Percentiles rank a stretch among this genome's conserved stretches.
Conservation (phyloP, 2,113 vertebrate genomes). For the Clinocottus analis region DNA sequence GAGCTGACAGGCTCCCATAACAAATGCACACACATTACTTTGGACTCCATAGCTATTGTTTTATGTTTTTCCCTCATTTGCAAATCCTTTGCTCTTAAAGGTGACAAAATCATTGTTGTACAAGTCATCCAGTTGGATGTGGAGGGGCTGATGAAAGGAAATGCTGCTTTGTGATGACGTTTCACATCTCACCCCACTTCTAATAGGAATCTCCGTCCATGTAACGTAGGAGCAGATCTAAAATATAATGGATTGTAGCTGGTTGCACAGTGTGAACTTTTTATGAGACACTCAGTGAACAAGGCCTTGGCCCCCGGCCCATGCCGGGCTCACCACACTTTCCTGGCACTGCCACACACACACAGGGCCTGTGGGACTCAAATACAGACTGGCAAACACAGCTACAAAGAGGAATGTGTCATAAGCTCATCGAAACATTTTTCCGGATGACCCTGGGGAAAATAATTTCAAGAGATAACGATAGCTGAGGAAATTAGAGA, state of each 20-base stretch:
- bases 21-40: background rate
- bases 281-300: conserved; percentile 57
- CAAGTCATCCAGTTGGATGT: background rate
- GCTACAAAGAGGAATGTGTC: conserved; percentile 31
- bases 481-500: conserved; percentile 28
- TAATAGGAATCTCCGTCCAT: conserved; percentile 28
- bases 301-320: conserved; percentile 35
- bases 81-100: background rate
- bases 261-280: conserved; percentile 40
- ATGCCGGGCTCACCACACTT: conserved; percentile 52
- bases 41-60: background rate
- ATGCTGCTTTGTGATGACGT: too few species aligned
- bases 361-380: conserved; percentile 6
- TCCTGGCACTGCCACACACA: conserved; percentile 24
- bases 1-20: background rate
- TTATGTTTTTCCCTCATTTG: background rate
- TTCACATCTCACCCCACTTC: too few species aligned
- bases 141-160: too few species aligned
- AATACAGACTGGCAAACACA: conserved; percentile 39
- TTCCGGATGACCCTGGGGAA: background rate
- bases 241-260: conserved; percentile 40
- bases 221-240: conserved; percentile 32
- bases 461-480: conserved; percentile 22
- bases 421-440: background rate
- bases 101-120: background rate